phyloP scores from a whole-genome alignment of 2,113 vertebrate species.

The Sitta europaea region DNA sequence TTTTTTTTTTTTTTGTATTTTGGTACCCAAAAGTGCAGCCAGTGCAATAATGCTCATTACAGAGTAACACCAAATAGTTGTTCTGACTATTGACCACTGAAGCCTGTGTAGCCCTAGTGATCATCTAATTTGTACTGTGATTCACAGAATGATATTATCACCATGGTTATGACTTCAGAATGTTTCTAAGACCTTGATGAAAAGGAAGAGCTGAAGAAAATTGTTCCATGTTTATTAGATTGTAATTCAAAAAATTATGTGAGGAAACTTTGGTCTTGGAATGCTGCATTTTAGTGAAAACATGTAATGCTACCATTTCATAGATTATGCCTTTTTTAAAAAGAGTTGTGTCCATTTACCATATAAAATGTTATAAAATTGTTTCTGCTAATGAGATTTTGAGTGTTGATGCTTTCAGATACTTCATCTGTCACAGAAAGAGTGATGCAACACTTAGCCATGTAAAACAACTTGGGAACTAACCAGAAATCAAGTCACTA shows the following conservation, averaged over 20 bases:
- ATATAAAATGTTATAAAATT: not conserved
- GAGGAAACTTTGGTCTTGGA: not conserved
- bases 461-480: not conserved
- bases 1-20: not conserved
- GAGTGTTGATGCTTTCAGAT: not conserved
- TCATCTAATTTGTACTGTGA: not conserved
- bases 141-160: not conserved
- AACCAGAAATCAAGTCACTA: conserved; percentile 39
- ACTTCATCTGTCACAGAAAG: not conserved
- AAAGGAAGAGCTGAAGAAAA: not conserved
- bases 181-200: not conserved
- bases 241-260: not conserved
- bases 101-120: rapidly evolving
- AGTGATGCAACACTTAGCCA: conserved; percentile 1
- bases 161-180: not conserved
- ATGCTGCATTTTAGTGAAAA: not conserved
- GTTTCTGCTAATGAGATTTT: not conserved
- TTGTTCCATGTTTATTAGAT: not conserved
- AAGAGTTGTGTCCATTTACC: not conserved
- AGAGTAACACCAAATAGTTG: not conserved
- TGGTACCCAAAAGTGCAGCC: not conserved
- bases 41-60: not conserved
- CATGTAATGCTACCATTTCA: not conserved
- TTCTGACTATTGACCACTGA: not conserved
- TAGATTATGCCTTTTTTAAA: not conserved